These are phyloP conservation scores for Notoglanidium macrostoma DNA, from an alignment of 2,797 vertebrate genomes.

Conservation along the genomic window DNA sequence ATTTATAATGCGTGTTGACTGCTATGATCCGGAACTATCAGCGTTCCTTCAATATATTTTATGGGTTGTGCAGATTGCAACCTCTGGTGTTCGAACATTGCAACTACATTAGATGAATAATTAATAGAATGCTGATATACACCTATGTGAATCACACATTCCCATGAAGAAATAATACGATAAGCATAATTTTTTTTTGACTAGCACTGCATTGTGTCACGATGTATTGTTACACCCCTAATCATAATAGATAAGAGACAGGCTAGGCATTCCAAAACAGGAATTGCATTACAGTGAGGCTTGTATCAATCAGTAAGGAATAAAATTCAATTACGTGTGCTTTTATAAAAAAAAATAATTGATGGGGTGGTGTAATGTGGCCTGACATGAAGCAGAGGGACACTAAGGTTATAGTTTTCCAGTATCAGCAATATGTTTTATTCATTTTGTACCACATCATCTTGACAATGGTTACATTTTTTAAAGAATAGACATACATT, in stretches of 20 bases:
- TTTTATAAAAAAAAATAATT: not conserved
- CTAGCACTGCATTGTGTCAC: not conserved
- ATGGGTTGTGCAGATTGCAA: not conserved
- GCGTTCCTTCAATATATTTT: not conserved
- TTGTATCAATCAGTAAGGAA: not conserved
- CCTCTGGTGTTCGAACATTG: not conserved
- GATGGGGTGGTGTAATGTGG: not conserved
- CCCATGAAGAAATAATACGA: not conserved
- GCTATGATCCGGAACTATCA: not conserved
- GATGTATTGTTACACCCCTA: not conserved
- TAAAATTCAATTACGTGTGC: not conserved
- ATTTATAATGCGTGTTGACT: not conserved
- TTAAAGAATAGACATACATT: no score
- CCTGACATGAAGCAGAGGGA: not conserved
- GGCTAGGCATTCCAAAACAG: not conserved
- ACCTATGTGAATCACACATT: not conserved
- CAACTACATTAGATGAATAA: not conserved
- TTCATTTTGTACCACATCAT: not conserved
- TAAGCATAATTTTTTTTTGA: not conserved
- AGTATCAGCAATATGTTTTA: not conserved
- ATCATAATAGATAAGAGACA: not conserved
- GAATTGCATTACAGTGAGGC: not conserved
- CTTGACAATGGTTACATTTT: no score
- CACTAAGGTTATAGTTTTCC: not conserved
- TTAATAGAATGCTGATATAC: not conserved